Evolutionary conservation across 2,888 invertebrate genomes (phyloP).

Genomic region (Odontocolon sp.): DNA sequence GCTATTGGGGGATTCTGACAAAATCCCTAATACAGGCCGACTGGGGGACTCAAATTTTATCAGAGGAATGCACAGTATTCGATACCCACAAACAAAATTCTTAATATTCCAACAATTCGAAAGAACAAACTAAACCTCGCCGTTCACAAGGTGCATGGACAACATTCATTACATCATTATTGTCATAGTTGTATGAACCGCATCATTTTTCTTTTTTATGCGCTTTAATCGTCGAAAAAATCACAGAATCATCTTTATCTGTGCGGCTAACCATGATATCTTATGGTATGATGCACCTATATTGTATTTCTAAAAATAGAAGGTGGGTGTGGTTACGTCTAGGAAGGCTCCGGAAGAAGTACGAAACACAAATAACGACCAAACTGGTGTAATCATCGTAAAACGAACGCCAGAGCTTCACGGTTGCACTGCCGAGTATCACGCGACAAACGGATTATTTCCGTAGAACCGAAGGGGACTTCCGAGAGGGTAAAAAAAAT

Average conservation of each 20-base stretch:
- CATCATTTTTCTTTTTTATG: no score
- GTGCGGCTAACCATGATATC: not conserved
- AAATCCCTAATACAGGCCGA: no score
- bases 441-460: constrained; percentile 55
- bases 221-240: not conserved
- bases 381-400: constrained; percentile 54
- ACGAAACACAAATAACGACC: constrained; percentile 55
- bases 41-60: no score
- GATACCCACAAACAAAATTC: no score
- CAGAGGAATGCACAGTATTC: no score
- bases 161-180: no score
- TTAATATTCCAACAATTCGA: no score
- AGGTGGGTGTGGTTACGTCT: constrained; percentile 30
- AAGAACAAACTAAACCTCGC: no score
- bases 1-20: no score
- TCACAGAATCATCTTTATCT: not conserved
- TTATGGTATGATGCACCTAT: not conserved
- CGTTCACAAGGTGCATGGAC: no score
- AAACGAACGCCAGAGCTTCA: constrained; percentile 31
- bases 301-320: constrained; percentile 35
- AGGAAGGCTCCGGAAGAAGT: constrained; percentile 24
- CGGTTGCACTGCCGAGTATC: constrained; percentile 45
- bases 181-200: no score
- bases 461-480: not conserved
- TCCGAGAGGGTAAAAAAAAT: not conserved